Conservation (phyloP, 2,797 vertebrate genomes). For the Esox lucius region DNA sequence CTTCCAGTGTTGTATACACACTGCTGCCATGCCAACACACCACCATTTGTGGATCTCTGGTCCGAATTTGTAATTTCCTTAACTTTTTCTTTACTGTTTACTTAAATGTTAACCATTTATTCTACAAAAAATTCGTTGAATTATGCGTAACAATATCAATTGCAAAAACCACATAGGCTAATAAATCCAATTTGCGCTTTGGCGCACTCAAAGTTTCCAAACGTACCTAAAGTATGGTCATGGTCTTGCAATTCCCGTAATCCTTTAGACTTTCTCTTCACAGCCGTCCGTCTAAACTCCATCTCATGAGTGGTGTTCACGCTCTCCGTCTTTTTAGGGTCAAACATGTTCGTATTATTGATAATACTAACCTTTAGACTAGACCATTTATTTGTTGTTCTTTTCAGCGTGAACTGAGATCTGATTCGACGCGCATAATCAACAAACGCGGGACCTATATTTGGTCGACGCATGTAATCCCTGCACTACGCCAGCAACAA, state of each 20-base stretch:
- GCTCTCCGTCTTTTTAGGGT: conserved; percentile 61
- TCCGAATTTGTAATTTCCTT: no score
- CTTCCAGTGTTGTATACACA: no score
- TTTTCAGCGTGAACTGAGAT: neutral
- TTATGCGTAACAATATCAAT: no score
- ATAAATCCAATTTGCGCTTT: neutral
- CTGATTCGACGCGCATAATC: neutral
- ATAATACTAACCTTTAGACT: neutral
- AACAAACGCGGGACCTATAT: neutral
- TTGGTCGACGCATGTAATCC: neutral
- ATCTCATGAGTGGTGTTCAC: conserved; percentile 40
- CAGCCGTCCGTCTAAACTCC: conserved; percentile 63
- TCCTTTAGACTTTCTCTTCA: conserved; percentile 54
- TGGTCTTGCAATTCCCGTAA: neutral
- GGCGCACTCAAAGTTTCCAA: neutral
- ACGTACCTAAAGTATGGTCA: conserved; percentile 43
- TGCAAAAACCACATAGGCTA: no score
- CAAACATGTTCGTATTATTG: conserved; percentile 55
- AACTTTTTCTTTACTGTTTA: no score
- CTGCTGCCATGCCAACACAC: no score
- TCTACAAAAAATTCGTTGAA: no score
- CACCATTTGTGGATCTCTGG: no score
- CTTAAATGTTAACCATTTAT: no score
- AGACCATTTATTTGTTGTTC: neutral
- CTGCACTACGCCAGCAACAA: neutral